A percentile compares a stretch with the other conserved stretches of the same genome.
phyloP scores from a whole-genome alignment of 2,113 vertebrate genomes.

The Calyptomena viridis region DNA sequence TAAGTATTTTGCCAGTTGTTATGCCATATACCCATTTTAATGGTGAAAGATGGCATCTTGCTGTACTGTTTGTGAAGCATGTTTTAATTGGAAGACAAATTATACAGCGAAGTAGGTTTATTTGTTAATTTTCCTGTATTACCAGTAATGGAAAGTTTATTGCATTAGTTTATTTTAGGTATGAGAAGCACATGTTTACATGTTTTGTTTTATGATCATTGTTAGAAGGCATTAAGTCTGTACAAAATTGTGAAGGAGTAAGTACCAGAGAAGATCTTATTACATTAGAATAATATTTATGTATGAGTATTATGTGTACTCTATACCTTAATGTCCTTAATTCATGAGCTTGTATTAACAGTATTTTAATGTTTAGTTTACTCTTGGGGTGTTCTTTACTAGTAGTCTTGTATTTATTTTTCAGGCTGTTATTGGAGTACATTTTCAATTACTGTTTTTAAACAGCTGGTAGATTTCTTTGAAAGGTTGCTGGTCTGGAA shows the following conservation, averaged over 20 bases:
- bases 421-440: background rate
- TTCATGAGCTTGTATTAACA: background rate
- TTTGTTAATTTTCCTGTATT: background rate
- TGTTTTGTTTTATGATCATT: background rate
- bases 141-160: background rate
- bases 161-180: background rate
- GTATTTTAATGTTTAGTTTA: background rate
- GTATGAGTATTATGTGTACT: background rate
- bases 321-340: background rate
- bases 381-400: background rate
- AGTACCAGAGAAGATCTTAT: background rate
- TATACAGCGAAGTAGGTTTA: background rate
- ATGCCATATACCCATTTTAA: background rate
- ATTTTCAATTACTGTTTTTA: background rate
- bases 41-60: background rate
- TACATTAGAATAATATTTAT: background rate
- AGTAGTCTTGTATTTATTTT: background rate
- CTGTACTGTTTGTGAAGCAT: background rate
- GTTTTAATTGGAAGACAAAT: background rate
- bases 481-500: background rate
- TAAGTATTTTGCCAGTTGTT: background rate
- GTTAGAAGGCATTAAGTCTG: background rate
- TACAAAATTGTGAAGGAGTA: background rate
- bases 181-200: background rate
- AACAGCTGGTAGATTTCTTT: background rate